Evolutionary conservation across 2,888 invertebrate species (phyloP), one percentile per base, ranked within the genome.

Genomic region (Netelia inedita): DNA sequence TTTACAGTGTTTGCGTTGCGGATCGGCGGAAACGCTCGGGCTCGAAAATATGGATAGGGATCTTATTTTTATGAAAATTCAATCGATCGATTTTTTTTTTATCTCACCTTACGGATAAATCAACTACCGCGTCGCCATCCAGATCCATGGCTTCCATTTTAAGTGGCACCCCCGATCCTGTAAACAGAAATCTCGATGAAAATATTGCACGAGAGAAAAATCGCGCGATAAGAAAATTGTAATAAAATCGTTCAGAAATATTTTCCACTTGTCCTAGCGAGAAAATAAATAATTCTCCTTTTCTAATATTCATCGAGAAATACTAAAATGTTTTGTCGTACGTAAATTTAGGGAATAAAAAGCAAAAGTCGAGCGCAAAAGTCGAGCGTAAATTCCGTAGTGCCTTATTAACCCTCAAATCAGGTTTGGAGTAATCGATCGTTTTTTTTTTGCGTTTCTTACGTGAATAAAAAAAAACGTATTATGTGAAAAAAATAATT

Each of bases 81-180:
- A 35, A 16, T 43, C 46, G 10, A 69, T 53, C n/a, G 19, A 19
- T 16, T 23, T 19, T 57, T 41, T 35, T 28, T 43, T 46, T 5
- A 9, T 90, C 94, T 95, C 94, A 97, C 97, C 97, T 96, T 93
- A 98, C 96, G 94, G 98, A 98, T 91, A 98, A 95, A 95, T 98
- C 98, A 91, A 98, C 98, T 89, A 98, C 98, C 92, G 96, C 96
- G 94, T 98, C 95, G 80, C 94, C 97, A 95, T 98, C 97, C 93
- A 97, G 96, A 94, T 98, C 98, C 98, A 98, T 98, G 95, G 96
- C 96, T 93, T 95, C 95, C 95, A 94, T 94, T 89, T 85, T 91
- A 84, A 85, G 78, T 76, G 65, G 57, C 81, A 65, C 63, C 53
- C 63, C 73, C 81, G 63, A 84, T 81, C 87, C 91, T 91, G 82